Percentiles rank a stretch among this genome's conserved stretches.
Conservation (phyloP, 2,888 invertebrate genomes). For the Drosophila maculinotata region DNA sequence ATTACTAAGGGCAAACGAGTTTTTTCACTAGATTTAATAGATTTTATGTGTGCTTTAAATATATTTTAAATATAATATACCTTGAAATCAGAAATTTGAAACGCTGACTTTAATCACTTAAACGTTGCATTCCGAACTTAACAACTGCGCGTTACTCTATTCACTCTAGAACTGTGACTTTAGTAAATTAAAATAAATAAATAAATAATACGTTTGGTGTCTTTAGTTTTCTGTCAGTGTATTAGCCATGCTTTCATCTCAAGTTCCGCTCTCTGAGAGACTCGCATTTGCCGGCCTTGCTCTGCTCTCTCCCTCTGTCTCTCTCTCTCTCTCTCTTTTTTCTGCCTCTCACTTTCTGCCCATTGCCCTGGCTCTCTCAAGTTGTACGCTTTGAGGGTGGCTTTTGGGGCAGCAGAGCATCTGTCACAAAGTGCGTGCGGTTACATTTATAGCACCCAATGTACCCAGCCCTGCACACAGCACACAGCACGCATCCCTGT, state of each 20-base stretch:
- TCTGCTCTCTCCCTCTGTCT: not conserved
- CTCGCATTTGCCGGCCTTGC: constrained; percentile 41
- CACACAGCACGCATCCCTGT: not conserved
- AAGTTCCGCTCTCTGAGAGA: constrained; percentile 5
- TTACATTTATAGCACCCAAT: constrained; percentile 21
- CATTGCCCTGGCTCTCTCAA: constrained; percentile 1
- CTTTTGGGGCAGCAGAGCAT: constrained; percentile 25
- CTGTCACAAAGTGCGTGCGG: constrained; percentile 53
- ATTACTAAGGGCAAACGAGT: no score
- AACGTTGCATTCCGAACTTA: no score
- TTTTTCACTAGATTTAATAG: no score
- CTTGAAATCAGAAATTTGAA: not conserved
- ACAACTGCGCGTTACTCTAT: no score
- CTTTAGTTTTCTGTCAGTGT: constrained; percentile 30
- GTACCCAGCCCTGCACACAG: constrained; percentile 23
- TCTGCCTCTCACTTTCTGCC: not conserved
- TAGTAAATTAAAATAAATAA: no score
- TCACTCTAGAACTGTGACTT: no score
- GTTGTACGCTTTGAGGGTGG: constrained; percentile 19
- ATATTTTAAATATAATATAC: not conserved
- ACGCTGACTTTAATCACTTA: not conserved
- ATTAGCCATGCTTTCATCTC: constrained; percentile 14
- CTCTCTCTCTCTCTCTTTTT: constrained; percentile 4
- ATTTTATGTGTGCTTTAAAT: no score
- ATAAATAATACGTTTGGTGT: not conserved